Evolutionary conservation across 2,113 vertebrate species (phyloP).

Genomic region (Xiphophorus maculatus): DNA sequence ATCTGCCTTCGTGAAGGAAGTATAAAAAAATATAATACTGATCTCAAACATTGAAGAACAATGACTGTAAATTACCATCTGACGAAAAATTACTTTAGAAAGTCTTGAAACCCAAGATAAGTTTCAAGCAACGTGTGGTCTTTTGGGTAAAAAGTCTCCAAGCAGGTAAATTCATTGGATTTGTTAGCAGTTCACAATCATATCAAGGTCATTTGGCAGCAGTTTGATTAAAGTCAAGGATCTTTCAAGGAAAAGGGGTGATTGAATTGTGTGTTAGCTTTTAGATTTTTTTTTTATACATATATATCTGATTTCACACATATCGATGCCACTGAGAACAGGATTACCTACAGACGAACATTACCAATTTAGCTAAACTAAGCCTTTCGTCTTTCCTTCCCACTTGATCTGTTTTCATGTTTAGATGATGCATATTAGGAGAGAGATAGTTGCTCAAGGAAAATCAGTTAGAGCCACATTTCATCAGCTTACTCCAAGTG

Average conservation of each 20-base stretch:
- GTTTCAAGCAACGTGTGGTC: slow-evolving; percentile 56
- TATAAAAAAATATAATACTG: slow-evolving; percentile 62
- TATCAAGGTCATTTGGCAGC: slow-evolving; percentile 51
- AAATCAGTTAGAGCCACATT: slow-evolving; percentile 1
- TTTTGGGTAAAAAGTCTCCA: slow-evolving; percentile 27
- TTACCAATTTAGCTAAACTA: not conserved
- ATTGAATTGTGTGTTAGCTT: slow-evolving; percentile 11
- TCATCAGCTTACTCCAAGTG: slow-evolving; percentile 6
- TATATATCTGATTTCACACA: slow-evolving; percentile 8
- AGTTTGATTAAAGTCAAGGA: slow-evolving; percentile 40
- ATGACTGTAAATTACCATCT: slow-evolving; percentile 66
- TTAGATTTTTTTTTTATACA: not conserved
- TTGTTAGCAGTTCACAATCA: slow-evolving; percentile 56
- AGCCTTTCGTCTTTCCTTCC: slow-evolving; percentile 1
- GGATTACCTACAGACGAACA: slow-evolving; percentile 16
- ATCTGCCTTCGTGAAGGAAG: slow-evolving; percentile 37
- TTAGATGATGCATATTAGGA: slow-evolving; percentile 33
- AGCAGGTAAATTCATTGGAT: slow-evolving; percentile 47
- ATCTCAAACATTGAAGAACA: slow-evolving; percentile 70
- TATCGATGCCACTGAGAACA: not conserved
- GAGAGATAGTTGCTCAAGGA: not conserved
- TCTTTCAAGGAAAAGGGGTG: slow-evolving; percentile 7
- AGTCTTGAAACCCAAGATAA: slow-evolving; percentile 44
- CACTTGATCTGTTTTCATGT: slow-evolving; percentile 24
- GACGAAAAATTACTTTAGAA: slow-evolving; percentile 60